phyloP scores from a whole-genome alignment of 2,888 invertebrate genomes.

The Diloba caeruleocephala region DNA sequence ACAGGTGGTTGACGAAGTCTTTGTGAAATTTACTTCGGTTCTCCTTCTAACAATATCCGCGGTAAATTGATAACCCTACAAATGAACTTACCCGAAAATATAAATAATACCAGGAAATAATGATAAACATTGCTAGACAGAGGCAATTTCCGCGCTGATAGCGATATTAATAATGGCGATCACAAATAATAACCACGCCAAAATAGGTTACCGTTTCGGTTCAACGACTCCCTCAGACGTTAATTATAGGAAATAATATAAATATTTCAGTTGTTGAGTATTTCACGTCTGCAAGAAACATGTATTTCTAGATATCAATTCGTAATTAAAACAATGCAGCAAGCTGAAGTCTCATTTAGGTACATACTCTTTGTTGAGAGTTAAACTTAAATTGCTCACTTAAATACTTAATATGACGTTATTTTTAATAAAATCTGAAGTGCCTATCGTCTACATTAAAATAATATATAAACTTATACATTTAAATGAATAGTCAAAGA shows the following conservation, averaged over 20 bases:
- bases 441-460: too few relatives aligned
- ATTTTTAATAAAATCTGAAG: too few relatives aligned
- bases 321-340: conserved; percentile 25
- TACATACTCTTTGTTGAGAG: background rate
- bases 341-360: conserved; percentile 4
- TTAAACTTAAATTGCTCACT: too few relatives aligned
- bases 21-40: too few relatives aligned
- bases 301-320: conserved; percentile 14
- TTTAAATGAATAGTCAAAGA: conserved; percentile 35
- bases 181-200: conserved; percentile 1
- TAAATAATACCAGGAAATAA: background rate
- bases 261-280: conserved; percentile 2
- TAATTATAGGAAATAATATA: conserved; percentile 7
- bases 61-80: background rate
- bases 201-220: conserved; percentile 19
- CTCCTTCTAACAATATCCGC: background rate
- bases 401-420: too few relatives aligned
- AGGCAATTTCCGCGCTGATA: conserved; percentile 27
- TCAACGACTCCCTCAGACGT: conserved; percentile 12
- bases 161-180: conserved; percentile 5
- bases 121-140: conserved; percentile 12
- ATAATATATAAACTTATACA: background rate
- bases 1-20: too few relatives aligned
- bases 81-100: background rate
- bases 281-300: background rate